A percentile compares a stretch with the other conserved stretches of the same genome.
Conservation (phyloP, 2,888 invertebrate species). For the Sisyra terminalis region DNA sequence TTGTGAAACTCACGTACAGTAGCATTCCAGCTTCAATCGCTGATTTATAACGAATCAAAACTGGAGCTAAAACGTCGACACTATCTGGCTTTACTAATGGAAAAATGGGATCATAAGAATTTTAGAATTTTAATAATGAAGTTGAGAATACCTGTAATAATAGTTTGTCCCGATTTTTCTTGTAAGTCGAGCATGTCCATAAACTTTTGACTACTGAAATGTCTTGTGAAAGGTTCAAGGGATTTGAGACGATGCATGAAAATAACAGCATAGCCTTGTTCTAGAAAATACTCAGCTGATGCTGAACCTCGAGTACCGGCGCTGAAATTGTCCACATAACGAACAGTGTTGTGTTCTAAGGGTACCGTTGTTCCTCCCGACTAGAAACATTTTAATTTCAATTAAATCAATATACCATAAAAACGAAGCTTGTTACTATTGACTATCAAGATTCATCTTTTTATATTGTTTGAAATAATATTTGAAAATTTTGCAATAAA, state of each 20-base stretch:
- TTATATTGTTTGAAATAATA: too few relatives aligned
- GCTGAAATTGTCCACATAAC: conserved; percentile 98
- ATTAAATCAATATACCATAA: too few relatives aligned
- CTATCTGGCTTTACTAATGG: conserved; percentile 51
- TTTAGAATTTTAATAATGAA: too few relatives aligned
- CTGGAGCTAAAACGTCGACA: conserved; percentile 51
- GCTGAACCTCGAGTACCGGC: conserved; percentile 89
- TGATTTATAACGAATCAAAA: conserved; percentile 62
- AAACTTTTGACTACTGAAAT: conserved; percentile 63
- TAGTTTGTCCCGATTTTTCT: conserved; percentile 43
- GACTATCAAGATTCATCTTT: too few relatives aligned
- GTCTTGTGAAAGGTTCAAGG: conserved; percentile 78
- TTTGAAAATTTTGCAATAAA: too few relatives aligned
- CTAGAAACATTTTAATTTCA: too few relatives aligned
- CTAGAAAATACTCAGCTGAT: conserved; percentile 90
- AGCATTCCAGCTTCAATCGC: conserved; percentile 59
- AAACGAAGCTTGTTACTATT: too few relatives aligned
- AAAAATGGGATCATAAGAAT: too few relatives aligned
- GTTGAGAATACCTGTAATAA: conserved; percentile 37
- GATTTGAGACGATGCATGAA: conserved; percentile 86
- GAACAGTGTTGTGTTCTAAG: conserved; percentile 89
- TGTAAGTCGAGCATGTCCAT: conserved; percentile 60
- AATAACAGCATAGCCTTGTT: conserved; percentile 76
- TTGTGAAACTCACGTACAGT: conserved; percentile 63
- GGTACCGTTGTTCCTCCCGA: conserved; percentile 97